Evolutionary conservation across 1,140 invertebrate genomes (phyloP).

Genomic region (Chionoecetes opilio): DNA sequence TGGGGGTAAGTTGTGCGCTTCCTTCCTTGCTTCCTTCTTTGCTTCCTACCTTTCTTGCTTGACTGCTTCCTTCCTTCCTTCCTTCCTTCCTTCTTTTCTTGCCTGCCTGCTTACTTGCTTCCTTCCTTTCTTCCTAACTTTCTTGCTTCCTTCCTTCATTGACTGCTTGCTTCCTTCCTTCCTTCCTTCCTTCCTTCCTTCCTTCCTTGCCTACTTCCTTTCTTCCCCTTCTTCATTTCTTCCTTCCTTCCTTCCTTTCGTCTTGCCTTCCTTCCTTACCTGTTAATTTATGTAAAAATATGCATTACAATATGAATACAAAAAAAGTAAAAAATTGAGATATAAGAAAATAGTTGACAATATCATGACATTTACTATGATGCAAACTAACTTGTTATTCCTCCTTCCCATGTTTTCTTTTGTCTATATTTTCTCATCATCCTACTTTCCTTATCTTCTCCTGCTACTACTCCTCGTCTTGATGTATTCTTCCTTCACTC

Average conservation of each 20-base stretch:
- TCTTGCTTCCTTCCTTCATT: no score
- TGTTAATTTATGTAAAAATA: no score
- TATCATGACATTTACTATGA: not conserved
- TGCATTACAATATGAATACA: no score
- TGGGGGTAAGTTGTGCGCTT: not conserved
- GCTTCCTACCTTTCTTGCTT: no score
- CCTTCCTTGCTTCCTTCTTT: no score
- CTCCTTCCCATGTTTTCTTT: not conserved
- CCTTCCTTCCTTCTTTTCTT: no score
- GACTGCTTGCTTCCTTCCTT: not conserved
- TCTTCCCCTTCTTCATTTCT: not conserved
- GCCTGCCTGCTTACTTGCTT: no score
- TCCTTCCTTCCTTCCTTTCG: no score
- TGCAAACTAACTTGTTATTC: not conserved
- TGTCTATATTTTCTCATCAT: not conserved
- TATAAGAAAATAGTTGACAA: no score
- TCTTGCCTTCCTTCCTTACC: no score
- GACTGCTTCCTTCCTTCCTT: not conserved
- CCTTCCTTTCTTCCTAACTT: no score
- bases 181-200: not conserved
- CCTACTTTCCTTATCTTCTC: not conserved
- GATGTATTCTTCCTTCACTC: not conserved
- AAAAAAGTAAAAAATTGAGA: no score
- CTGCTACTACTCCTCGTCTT: not conserved
- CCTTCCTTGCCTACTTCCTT: not conserved